These are phyloP conservation scores for Druon quercuslanigerum DNA, from an alignment of 1,140 invertebrate species.

Conservation along the genomic window DNA sequence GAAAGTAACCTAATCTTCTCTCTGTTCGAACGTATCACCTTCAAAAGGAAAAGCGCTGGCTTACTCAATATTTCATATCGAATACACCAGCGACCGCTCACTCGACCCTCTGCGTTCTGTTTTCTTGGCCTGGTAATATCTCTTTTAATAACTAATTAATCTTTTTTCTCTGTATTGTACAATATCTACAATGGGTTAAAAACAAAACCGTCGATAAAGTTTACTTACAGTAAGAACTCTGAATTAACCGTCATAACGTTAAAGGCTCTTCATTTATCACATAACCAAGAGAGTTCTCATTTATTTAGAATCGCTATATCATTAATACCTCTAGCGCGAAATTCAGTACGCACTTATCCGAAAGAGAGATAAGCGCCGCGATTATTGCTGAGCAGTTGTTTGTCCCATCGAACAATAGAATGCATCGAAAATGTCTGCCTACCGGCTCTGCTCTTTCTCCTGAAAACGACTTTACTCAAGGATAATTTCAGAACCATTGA, in stretches of 20 bases:
- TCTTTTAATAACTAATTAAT: constrained; percentile 44
- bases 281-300: constrained; percentile 64
- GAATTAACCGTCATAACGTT: constrained; percentile 63
- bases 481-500: constrained; percentile 40
- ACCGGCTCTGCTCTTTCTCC: background rate
- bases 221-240: constrained; percentile 61
- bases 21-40: constrained; percentile 40
- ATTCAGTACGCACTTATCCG: constrained; percentile 58
- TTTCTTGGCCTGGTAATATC: constrained; percentile 57
- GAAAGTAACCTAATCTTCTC: constrained; percentile 60
- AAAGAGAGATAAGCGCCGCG: constrained; percentile 57
- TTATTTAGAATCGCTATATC: constrained; percentile 50
- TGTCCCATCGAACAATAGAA: constrained; percentile 48
- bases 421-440: constrained; percentile 17
- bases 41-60: constrained; percentile 35
- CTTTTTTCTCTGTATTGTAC: constrained; percentile 61
- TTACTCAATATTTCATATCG: constrained; percentile 45
- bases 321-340: constrained; percentile 54
- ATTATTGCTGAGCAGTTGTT: constrained; percentile 59
- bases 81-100: background rate
- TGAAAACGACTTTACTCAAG: constrained; percentile 27
- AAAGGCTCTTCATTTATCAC: constrained; percentile 69
- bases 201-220: constrained; percentile 60
- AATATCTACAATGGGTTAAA: constrained; percentile 68
- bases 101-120: background rate